Evolutionary conservation across 2,888 invertebrate species (phyloP).

Genomic region (Lithophane semibrunnea): DNA sequence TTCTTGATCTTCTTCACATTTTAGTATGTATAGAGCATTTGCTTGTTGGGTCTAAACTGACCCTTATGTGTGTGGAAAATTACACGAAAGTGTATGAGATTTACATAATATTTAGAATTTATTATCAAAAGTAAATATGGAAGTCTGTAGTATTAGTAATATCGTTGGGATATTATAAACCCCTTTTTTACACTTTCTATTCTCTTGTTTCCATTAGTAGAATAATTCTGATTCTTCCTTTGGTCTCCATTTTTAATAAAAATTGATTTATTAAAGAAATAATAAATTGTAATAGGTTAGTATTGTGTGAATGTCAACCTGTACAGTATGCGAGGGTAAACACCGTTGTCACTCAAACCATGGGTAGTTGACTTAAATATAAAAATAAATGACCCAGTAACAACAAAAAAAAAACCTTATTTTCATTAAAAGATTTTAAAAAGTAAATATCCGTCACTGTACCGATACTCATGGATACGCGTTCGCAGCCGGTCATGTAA

Average conservation of each 20-base stretch:
- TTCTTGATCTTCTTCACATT: neutral
- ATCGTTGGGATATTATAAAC: conserved; percentile 9
- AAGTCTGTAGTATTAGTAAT: neutral
- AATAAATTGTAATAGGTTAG: neutral
- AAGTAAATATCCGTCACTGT: too few relatives aligned
- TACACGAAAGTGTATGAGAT: conserved; percentile 39
- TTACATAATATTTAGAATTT: conserved; percentile 20
- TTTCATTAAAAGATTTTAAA: too few relatives aligned
- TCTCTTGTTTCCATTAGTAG: neutral
- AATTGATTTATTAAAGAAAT: neutral
- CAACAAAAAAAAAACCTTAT: too few relatives aligned
- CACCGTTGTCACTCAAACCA: too few relatives aligned
- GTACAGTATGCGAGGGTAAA: too few relatives aligned
- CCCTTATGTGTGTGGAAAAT: neutral
- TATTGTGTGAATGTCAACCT: conserved; percentile 12
- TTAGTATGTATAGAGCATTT: neutral
- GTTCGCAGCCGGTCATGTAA: too few relatives aligned
- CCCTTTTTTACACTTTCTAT: neutral
- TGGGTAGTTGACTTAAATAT: too few relatives aligned
- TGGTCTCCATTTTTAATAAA: neutral
- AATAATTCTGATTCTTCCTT: neutral
- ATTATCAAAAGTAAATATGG: neutral
- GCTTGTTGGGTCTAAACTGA: neutral
- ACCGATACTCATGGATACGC: too few relatives aligned
- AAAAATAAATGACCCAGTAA: too few relatives aligned